Percentiles rank a stretch among this genome's conserved stretches.
Conservation (phyloP, 2,113 vertebrate species). For the Tyto alba region DNA sequence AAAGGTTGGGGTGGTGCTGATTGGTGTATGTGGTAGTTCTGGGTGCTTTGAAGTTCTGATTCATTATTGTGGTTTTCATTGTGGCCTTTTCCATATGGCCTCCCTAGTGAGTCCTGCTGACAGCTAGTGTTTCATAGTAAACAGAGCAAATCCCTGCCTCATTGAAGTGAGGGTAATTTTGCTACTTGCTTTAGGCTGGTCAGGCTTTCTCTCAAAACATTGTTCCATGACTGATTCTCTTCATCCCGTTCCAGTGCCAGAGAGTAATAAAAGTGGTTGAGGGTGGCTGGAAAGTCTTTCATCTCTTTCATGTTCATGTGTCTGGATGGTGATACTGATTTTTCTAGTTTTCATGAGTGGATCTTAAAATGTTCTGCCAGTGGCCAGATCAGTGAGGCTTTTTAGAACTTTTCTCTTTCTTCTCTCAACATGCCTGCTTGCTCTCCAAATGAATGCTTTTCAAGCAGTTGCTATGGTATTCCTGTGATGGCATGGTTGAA, state of each 20-base stretch:
- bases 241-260: conserved; percentile 30
- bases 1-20: neutral
- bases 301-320: conserved; percentile 12
- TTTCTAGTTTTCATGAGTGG: neutral
- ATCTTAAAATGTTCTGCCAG: neutral
- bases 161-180: neutral
- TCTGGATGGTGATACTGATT: neutral
- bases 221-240: conserved; percentile 26
- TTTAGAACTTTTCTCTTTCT: neutral
- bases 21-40: neutral
- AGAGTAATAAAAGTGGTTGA: neutral
- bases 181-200: neutral
- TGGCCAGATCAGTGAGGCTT: neutral
- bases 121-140: neutral
- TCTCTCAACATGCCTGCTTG: neutral
- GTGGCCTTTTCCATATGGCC: neutral
- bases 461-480: conserved; percentile 20
- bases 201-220: conserved; percentile 3
- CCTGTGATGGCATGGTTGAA: neutral
- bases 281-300: conserved; percentile 14
- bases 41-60: conserved; percentile 11
- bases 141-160: neutral
- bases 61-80: neutral
- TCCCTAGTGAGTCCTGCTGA: neutral
- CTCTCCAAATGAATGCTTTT: neutral